Base-by-base conservation (phyloP, 2,888 invertebrate genomes). In the Epicampocera succincta region DNA sequence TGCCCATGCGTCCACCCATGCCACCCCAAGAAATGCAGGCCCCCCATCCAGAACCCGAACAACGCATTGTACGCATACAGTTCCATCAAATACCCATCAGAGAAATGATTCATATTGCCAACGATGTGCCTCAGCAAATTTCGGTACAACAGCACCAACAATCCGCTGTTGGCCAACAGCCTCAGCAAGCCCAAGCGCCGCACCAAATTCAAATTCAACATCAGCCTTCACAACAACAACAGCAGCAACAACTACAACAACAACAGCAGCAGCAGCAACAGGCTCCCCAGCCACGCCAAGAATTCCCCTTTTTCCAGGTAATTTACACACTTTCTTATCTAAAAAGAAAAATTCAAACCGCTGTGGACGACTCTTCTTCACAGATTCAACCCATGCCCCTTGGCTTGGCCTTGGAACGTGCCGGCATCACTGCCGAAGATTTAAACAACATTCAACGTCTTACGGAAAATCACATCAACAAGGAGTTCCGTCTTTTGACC, bases 61-160 rank as follows among this genome's bases (percentile, higher is more conserved):
- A 87, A 60, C 85, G 86, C 80, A 89, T 90, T 83, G 88, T 91
- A 17, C 90, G 91, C 86, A 91, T 91, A 72, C 91, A 91, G 63
- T 90, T 91, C 69, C 91, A 91, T 84, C 91, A 92, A 83, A 87
- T 93, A 83, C 92, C 92, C 42, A 90, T 93, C 84, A 87, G 89
- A 66, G 90, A 89, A 80, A 61, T 82, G 65, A 88, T 91, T 89
- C 86, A 89, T 89, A 84, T 92, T 88, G 86, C 88, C 84, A 89
- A 90, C 78, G 89, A 90, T 84, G 87, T 89, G 80, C 88, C 88
- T 76, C 86, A 89, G 69, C 90, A 90, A 84, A 88, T 90, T 33
- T 87, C 89, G 48, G 76, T 85, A 5, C 86, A 86, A 48, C 87
- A 86, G 46, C 86, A 87, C 33, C 82, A 78, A 60, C 78, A 69